phyloP scores from a whole-genome alignment of 2,888 invertebrate genomes.

The Tenthredo mesomela region DNA sequence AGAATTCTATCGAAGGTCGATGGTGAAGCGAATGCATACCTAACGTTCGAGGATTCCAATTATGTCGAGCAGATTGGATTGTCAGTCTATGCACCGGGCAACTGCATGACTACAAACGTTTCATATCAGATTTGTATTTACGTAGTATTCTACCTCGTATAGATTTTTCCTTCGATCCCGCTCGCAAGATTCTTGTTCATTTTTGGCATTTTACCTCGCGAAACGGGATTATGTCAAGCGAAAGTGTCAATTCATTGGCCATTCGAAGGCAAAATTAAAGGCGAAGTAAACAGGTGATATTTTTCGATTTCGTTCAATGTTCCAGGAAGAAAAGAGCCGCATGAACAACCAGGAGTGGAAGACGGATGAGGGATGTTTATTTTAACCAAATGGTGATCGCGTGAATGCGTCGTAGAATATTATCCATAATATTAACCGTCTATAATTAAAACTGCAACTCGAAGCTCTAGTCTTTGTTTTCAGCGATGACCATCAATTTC shows the following conservation, averaged over 20 bases:
- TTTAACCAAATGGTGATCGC: neutral
- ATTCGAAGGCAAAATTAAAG: neutral
- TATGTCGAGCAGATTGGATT: conserved; percentile 43
- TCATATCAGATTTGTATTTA: conserved; percentile 38
- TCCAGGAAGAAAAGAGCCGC: neutral
- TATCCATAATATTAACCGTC: neutral
- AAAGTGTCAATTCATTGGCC: neutral
- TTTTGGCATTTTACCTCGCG: neutral
- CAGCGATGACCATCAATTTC: neutral
- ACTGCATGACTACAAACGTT: conserved; percentile 29
- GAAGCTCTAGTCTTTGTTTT: neutral
- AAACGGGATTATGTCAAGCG: conserved; percentile 1
- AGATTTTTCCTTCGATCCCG: neutral
- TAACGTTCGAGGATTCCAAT: conserved; percentile 50
- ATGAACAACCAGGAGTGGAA: neutral
- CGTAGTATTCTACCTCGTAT: neutral
- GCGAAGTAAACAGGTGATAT: neutral
- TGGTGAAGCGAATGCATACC: conserved; percentile 23
- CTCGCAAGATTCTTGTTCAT: neutral
- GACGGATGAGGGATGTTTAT: neutral
- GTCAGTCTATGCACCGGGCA: conserved; percentile 35
- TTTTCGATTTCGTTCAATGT: neutral
- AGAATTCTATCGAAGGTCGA: conserved; percentile 13
- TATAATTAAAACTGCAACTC: neutral
- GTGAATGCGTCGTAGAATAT: neutral